phyloP scores from a whole-genome alignment of 2,888 invertebrate genomes.

The Andrena fulva region DNA sequence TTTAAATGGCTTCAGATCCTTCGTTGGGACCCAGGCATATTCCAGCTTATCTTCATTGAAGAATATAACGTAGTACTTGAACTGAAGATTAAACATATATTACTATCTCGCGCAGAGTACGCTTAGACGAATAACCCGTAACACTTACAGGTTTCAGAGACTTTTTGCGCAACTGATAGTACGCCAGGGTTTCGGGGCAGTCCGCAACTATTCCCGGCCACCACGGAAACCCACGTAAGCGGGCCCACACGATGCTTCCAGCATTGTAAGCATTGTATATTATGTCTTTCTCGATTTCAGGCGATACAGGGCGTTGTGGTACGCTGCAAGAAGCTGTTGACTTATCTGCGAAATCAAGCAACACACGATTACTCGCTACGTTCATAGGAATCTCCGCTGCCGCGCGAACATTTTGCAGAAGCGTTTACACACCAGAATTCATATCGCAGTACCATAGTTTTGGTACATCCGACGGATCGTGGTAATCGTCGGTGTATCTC shows the following conservation, averaged over 20 bases:
- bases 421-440: constrained; percentile 86
- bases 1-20: constrained; percentile 81
- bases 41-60: constrained; percentile 84
- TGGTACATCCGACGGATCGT: constrained; percentile 87
- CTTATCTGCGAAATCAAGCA: constrained; percentile 81
- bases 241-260: constrained; percentile 90
- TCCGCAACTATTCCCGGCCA: constrained; percentile 91
- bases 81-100: constrained; percentile 82
- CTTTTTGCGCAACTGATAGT: constrained; percentile 46
- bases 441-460: constrained; percentile 88
- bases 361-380: background rate
- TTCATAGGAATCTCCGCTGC: background rate
- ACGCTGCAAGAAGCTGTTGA: constrained; percentile 85
- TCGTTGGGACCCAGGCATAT: constrained; percentile 85
- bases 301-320: constrained; percentile 85
- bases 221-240: constrained; percentile 88
- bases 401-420: background rate
- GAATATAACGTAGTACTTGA: constrained; percentile 86
- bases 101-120: background rate
- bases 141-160: constrained; percentile 61
- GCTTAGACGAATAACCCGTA: background rate
- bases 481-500: constrained; percentile 86
- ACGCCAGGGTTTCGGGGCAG: constrained; percentile 86
- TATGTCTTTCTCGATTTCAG: constrained; percentile 86
- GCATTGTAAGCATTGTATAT: constrained; percentile 88